phyloP scores from a whole-genome alignment of 2,888 invertebrate genomes.

The Mesorhabditis spiculigera region DNA sequence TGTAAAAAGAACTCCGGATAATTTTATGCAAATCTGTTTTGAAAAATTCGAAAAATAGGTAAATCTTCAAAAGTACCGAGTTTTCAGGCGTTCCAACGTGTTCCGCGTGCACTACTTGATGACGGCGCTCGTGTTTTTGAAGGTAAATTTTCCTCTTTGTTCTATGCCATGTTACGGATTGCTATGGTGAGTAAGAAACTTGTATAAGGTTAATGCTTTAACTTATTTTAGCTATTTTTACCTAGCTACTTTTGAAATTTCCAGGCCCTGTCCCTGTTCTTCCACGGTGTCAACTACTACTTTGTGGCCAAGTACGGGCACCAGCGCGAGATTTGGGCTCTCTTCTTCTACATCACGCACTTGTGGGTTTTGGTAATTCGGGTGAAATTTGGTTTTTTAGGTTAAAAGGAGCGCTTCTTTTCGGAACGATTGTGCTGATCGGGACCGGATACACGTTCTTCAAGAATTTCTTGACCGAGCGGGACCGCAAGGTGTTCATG shows the following conservation, averaged over 20 bases:
- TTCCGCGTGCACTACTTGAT: slow-evolving; percentile 95
- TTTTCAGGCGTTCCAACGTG: slow-evolving; percentile 63
- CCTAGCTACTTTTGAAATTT: slow-evolving; percentile 15
- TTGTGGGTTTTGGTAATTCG: slow-evolving; percentile 69
- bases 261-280: slow-evolving; percentile 73
- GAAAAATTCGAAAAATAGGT: too few species aligned
- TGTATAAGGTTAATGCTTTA: neutral
- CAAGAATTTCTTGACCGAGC: slow-evolving; percentile 89
- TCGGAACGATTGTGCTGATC: slow-evolving; percentile 90
- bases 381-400: slow-evolving; percentile 61
- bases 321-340: slow-evolving; percentile 94
- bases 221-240: too few species aligned
- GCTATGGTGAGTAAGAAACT: neutral
- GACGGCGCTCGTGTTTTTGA: slow-evolving; percentile 86
- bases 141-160: slow-evolving; percentile 67
- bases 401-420: slow-evolving; percentile 84
- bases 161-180: neutral
- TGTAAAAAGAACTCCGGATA: too few species aligned
- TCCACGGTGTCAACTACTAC: slow-evolving; percentile 78
- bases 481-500: slow-evolving; percentile 95
- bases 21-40: too few species aligned
- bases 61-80: neutral
- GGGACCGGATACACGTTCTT: slow-evolving; percentile 99
- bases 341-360: slow-evolving; percentile 94
- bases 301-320: slow-evolving; percentile 87